phyloP scores from a whole-genome alignment of 2,797 vertebrate species.

The Carduelis carduelis region DNA sequence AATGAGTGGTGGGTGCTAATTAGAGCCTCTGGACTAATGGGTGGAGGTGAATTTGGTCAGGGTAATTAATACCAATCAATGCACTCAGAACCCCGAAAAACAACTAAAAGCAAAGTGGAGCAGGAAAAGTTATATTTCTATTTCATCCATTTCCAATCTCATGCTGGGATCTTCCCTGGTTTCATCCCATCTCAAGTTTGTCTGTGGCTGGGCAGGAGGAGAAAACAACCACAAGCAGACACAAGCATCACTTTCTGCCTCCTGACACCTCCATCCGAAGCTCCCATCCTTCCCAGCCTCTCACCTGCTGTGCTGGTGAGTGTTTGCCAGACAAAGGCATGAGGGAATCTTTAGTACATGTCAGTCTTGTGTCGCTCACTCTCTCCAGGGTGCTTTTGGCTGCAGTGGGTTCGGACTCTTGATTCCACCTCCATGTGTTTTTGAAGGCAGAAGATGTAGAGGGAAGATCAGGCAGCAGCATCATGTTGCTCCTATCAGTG shows the following conservation, averaged over 20 bases:
- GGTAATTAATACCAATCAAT: neutral
- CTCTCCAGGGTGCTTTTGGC: neutral
- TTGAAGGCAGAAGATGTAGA: neutral
- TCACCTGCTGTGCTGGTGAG: neutral
- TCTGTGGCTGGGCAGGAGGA: neutral
- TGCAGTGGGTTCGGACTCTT: neutral
- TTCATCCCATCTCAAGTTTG: neutral
- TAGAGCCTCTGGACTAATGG: neutral
- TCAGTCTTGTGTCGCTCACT: neutral
- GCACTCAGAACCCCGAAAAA: neutral
- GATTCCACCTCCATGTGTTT: neutral
- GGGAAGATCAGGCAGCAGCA: neutral
- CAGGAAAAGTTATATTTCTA: neutral
- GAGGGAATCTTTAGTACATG: neutral
- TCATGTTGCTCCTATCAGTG: neutral
- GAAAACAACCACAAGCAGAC: neutral
- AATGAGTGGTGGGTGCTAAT: neutral
- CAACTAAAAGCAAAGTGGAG: neutral
- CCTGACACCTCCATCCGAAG: accelerated
- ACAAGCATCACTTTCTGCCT: neutral
- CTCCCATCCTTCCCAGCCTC: neutral
- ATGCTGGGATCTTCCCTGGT: neutral
- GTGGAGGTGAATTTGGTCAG: neutral
- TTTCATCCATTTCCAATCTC: neutral
- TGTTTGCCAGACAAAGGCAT: neutral